A percentile compares a stretch with the other conserved stretches of the same genome.
phyloP scores from a whole-genome alignment of 2,797 vertebrate genomes.

The Tiaroga cobitis region DNA sequence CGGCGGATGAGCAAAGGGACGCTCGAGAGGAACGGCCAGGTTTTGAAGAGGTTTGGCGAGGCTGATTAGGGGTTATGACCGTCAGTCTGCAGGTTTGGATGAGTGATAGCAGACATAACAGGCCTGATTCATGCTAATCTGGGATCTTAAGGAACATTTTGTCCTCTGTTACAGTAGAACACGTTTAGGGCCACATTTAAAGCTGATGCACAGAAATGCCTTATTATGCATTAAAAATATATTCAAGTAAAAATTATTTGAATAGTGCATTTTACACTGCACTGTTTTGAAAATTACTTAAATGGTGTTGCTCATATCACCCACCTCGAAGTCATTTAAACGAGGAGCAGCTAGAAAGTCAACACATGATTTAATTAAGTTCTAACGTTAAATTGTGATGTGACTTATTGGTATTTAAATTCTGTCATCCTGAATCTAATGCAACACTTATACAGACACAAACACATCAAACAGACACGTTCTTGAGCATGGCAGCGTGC shows the following conservation, averaged over 20 bases:
- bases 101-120: conserved; percentile 54
- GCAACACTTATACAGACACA: background rate
- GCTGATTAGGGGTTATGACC: conserved; percentile 36
- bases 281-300: background rate
- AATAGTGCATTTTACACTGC: background rate
- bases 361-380: background rate
- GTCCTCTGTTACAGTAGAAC: background rate
- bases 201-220: background rate
- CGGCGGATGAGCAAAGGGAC: background rate
- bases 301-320: background rate
- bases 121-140: conserved; percentile 22
- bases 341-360: background rate
- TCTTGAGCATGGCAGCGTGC: background rate
- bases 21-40: background rate
- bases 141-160: background rate
- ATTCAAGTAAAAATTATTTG: background rate
- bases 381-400: background rate
- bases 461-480: background rate
- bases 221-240: background rate
- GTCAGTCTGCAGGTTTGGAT: conserved; percentile 36
- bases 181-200: background rate
- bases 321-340: background rate
- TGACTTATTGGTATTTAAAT: background rate
- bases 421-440: background rate
- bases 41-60: conserved; percentile 13